Evolutionary conservation across 1,140 invertebrate species (phyloP).

Genomic region (Copidosoma floridanum): DNA sequence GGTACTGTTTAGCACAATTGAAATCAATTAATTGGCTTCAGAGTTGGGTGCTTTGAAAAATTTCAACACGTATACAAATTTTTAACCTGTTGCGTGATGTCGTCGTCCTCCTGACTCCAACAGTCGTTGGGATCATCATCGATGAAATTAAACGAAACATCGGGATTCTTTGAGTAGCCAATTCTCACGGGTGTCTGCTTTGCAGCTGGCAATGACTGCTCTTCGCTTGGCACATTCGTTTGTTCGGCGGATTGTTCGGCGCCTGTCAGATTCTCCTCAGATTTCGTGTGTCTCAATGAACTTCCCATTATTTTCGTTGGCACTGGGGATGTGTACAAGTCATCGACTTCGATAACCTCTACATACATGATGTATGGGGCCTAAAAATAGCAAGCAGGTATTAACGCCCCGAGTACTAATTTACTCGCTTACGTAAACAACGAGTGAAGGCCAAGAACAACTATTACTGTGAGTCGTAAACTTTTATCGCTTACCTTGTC

Average conservation of each 20-base stretch:
- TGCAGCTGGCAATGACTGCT: constrained; percentile 34
- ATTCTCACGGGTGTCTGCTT: constrained; percentile 49
- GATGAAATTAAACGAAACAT: constrained; percentile 50
- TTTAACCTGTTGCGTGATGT: constrained; percentile 74
- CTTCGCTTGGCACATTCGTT: constrained; percentile 34
- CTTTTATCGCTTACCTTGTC: constrained; percentile 87
- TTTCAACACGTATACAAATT: too few species aligned
- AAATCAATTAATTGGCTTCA: too few species aligned
- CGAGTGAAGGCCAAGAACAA: too few species aligned
- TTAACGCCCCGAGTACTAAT: too few species aligned
- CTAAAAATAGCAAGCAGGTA: too few species aligned
- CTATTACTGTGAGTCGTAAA: too few species aligned
- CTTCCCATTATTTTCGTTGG: constrained; percentile 77
- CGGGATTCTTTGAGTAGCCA: constrained; percentile 38
- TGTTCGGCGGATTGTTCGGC: constrained; percentile 48
- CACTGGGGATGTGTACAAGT: constrained; percentile 77
- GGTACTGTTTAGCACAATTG: too few species aligned
- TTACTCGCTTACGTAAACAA: too few species aligned
- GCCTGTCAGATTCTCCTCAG: constrained; percentile 83
- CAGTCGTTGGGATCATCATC: constrained; percentile 69
- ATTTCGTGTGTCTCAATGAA: constrained; percentile 84
- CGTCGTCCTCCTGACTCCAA: constrained; percentile 96
- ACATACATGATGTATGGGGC: constrained; percentile 98
- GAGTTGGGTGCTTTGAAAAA: too few species aligned
- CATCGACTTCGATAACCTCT: constrained; percentile 91